Evolutionary conservation across 2,888 invertebrate species (phyloP), one percentile per base, ranked within the genome.

Genomic region (Cryptus armator): DNA sequence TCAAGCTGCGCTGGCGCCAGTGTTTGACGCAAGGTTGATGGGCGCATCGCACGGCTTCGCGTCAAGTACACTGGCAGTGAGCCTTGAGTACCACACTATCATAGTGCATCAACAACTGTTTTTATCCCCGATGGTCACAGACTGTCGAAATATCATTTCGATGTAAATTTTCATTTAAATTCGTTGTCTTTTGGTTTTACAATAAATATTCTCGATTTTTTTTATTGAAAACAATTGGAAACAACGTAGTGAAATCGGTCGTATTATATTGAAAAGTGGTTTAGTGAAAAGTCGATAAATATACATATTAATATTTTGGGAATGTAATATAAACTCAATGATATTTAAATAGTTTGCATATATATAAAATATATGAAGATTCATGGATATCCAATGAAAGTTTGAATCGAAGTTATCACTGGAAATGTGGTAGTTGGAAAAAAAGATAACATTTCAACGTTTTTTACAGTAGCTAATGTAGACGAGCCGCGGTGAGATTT

Each of bases 1-100:
- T 53, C 77, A 77, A 67, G 56, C 77, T 56, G 37, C 10, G 67
- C 77, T 68, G 74, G 74, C 62, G 74, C 74, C 74, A 46, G 74
- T 62, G 59, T 74, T 74, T 74, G 62, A 59, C 32, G 62, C 62
- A 44, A 46, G 62, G 44, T 37, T 62, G 32, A 62, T 62, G 44
- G 56, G 44, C 46, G 72, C 72, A 72, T 59, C 56, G 59, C 72
- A 72, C 72, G 72, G 43, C 48, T 43, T 59, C 56, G 70, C 37
- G 51, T 70, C 70, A 70, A 19, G 44, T 59, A 56, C 56, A 19
- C n/a, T 37, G 53, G 53, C 37, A 37, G 53, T 16, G 19, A 19
- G 9, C 9, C 72, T 59, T 32, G 7, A 32, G 43, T 44, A 56
- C 43, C 56, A 29, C 62, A 44, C 72, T 72, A 12, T 59, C 51